These are phyloP conservation scores for Microcebus griseorufus DNA, from an alignment of 2,113 vertebrate species.

Conservation along the genomic window DNA sequence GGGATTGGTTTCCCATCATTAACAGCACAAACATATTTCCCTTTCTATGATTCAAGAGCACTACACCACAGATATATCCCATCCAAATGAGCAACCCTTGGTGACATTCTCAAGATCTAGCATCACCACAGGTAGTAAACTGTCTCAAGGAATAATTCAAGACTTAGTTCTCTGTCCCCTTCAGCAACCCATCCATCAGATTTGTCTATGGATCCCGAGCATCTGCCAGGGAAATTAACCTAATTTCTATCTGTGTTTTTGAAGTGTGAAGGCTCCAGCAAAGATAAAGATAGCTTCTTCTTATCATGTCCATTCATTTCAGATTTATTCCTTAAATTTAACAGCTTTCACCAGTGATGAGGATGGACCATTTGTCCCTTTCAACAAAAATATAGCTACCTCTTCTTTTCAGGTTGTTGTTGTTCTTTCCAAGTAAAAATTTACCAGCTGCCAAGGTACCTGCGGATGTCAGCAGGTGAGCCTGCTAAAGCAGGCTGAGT, in stretches of 20 bases:
- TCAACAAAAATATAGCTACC: not conserved
- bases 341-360: not conserved
- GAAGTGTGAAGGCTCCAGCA: not conserved
- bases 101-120: conserved; percentile 10
- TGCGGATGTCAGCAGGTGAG: not conserved
- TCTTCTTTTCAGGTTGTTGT: not conserved
- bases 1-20: conserved; percentile 41
- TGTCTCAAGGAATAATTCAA: conserved; percentile 50
- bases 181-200: not conserved
- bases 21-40: conserved; percentile 16
- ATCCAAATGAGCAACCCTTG: not conserved
- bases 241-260: not conserved
- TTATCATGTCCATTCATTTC: not conserved
- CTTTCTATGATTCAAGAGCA: not conserved
- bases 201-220: conserved; percentile 10
- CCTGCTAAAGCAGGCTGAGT: not conserved
- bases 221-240: conserved; percentile 8
- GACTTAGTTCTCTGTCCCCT: not conserved
- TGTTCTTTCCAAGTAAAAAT: not conserved
- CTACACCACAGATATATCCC: not conserved
- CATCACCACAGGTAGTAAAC: conserved; percentile 10
- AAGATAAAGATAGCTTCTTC: conserved; percentile 35
- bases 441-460: not conserved
- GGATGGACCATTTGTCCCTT: not conserved
- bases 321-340: not conserved